Evolutionary conservation across 2,888 invertebrate species (phyloP).

Genomic region (Nomada hirtipes): DNA sequence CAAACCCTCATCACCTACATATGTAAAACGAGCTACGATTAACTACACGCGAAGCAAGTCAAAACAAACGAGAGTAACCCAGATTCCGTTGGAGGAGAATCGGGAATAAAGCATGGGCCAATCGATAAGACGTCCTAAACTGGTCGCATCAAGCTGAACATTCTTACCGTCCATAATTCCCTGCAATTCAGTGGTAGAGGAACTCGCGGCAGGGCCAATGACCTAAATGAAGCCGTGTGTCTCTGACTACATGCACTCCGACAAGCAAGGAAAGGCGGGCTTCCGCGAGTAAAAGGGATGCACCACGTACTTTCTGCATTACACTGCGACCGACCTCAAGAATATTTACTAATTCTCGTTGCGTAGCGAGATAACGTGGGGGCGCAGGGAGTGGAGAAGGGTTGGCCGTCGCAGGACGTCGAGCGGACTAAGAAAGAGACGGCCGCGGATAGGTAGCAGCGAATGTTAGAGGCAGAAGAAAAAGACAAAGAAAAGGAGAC

Average conservation of each 20-base stretch:
- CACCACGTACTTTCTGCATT: conserved; percentile 48
- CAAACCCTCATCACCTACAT: too few species aligned
- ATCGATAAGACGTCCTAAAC: conserved; percentile 17
- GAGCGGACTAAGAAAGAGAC: conserved; percentile 24
- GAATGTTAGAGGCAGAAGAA: conserved; percentile 7
- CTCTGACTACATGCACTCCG: conserved; percentile 43
- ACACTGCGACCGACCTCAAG: conserved; percentile 48
- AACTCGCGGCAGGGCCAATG: conserved; percentile 15
- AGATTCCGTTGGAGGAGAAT: not conserved
- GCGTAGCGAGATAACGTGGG: conserved; percentile 79
- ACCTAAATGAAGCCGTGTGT: conserved; percentile 46
- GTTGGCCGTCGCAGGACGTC: conserved; percentile 27
- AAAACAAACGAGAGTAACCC: not conserved
- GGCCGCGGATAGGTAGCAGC: conserved; percentile 11
- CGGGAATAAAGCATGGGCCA: not conserved
- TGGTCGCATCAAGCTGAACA: conserved; percentile 23
- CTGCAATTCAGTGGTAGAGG: conserved; percentile 13
- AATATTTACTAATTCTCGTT: conserved; percentile 80
- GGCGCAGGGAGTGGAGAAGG: conserved; percentile 25
- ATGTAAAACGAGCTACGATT: too few species aligned
- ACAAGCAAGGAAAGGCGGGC: conserved; percentile 35
- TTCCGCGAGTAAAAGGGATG: conserved; percentile 32
- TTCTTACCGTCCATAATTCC: conserved; percentile 21
- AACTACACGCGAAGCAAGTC: not conserved
- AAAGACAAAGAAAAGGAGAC: conserved; percentile 1